Evolutionary conservation across 2,113 vertebrate species (phyloP), one percentile per base, ranked within the genome.

Genomic region (Prochilodus magdalenae): DNA sequence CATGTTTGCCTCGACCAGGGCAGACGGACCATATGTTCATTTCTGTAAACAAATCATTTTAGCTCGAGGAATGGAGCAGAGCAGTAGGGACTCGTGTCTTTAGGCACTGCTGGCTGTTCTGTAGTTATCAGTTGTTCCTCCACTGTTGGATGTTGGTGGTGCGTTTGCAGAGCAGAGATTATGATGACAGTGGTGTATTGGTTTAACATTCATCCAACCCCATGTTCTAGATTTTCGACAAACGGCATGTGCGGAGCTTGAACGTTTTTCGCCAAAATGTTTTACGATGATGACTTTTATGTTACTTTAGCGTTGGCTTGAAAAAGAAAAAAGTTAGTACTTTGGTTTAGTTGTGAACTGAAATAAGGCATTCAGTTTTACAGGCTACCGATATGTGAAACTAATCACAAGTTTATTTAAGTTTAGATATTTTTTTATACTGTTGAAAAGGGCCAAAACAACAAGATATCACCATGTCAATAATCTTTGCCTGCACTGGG

Each of bases 71-170:
- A 66, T 15, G 70, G 33, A 36, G 76, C 22, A 16, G 33, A 69
- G 18, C 60, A 18, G 10, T 75, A 79, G 24, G 47, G 62, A 36
- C 66, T 24, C n/a, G 40, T 83, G 63, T 60, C 53, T 1, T 22
- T 65, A 20, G 65, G 27, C 69, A 59, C 66, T 73, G 67, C 47
- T 78, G 22, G 72, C 75, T 71, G 40, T 72, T 53, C 33, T 59
- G 62, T 49, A 53, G 55, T 55, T 20, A 73, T 55, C 69, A 57
- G 22, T 11, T 73, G 27, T 36, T 53, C 20, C 29, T 55, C 29
- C 75, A 36, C 55, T 78, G 30, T 83, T 57, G 16, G 27, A 57
- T 57, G 33, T 57, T 36, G 67, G 22, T 27, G 22, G n/a, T 60
- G 44, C 30, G 24, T 59, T 65, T 69, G 63, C 63, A 55, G 78